These are phyloP conservation scores for Phalangium opilio DNA, from an alignment of 2,888 invertebrate species.

Conservation along the genomic window DNA sequence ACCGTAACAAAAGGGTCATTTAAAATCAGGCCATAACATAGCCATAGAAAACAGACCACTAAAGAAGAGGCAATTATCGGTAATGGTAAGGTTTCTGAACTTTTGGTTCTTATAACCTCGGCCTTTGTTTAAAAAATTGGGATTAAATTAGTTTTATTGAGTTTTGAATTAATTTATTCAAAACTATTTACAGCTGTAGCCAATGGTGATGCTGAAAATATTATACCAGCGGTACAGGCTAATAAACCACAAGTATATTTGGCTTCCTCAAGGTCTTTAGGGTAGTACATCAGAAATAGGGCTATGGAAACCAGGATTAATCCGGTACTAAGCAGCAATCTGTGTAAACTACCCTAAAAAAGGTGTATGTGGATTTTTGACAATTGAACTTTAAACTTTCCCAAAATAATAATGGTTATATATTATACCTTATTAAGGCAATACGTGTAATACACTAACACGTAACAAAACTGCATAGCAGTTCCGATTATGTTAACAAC, in stretches of 20 bases:
- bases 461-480: slow-evolving; percentile 51
- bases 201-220: slow-evolving; percentile 3
- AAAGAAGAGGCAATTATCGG: slow-evolving; percentile 70
- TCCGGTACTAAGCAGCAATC: slow-evolving; percentile 3
- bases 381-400: too few relatives aligned
- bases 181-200: too few relatives aligned
- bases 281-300: slow-evolving; percentile 4
- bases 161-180: too few relatives aligned
- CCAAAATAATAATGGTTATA: too few relatives aligned
- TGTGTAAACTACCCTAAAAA: slow-evolving; percentile 7
- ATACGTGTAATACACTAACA: slow-evolving; percentile 52
- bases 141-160: too few relatives aligned
- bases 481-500: slow-evolving; percentile 63
- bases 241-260: slow-evolving; percentile 39
- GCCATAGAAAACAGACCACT: slow-evolving; percentile 61
- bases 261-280: slow-evolving; percentile 4
- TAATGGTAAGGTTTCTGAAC: slow-evolving; percentile 73
- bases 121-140: slow-evolving; percentile 23
- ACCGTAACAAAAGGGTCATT: slow-evolving; percentile 53
- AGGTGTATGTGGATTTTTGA: too few relatives aligned
- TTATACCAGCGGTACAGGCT: slow-evolving; percentile 39
- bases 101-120: slow-evolving; percentile 60
- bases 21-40: slow-evolving; percentile 63
- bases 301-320: slow-evolving; percentile 7
- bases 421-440: slow-evolving; percentile 55